Conservation (phyloP, 2,888 invertebrate genomes). For the Deilephila porcellus region DNA sequence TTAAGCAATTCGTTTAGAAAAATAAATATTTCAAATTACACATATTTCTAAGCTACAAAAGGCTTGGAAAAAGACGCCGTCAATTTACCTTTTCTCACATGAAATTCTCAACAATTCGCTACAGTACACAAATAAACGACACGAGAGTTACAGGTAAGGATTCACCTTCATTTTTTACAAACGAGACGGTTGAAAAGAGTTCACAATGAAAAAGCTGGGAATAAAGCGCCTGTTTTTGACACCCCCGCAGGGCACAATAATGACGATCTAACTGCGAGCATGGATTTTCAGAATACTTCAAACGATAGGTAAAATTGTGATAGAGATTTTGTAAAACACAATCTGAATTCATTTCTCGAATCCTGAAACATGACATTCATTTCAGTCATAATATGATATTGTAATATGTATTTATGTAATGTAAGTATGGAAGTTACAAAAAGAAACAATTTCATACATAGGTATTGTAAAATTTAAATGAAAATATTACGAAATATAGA, state of each 20-base stretch:
- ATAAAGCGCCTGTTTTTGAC: constrained; percentile 18
- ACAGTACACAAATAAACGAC: neutral
- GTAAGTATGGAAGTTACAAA: too few species aligned
- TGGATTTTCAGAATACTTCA: neutral
- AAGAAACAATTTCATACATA: too few species aligned
- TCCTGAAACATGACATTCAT: too few species aligned
- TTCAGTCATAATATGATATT: too few species aligned
- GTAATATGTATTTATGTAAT: too few species aligned
- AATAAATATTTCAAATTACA: too few species aligned
- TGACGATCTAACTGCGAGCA: neutral
- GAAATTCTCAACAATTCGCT: neutral
- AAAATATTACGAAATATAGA: too few species aligned
- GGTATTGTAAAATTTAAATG: too few species aligned
- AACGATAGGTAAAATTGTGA: neutral
- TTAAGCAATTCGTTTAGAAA: too few species aligned
- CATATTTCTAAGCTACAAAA: neutral
- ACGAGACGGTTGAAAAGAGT: neutral
- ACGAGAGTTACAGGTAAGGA: constrained; percentile 3
- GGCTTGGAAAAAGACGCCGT: neutral
- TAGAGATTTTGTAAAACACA: too few species aligned
- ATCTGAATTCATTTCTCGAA: too few species aligned
- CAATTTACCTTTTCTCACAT: neutral
- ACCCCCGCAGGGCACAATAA: constrained; percentile 10
- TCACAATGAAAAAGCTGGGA: constrained; percentile 3
- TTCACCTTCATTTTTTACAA: neutral